Base-by-base conservation (phyloP, 1,140 invertebrate species). In the Gonatopus flavifemur region DNA sequence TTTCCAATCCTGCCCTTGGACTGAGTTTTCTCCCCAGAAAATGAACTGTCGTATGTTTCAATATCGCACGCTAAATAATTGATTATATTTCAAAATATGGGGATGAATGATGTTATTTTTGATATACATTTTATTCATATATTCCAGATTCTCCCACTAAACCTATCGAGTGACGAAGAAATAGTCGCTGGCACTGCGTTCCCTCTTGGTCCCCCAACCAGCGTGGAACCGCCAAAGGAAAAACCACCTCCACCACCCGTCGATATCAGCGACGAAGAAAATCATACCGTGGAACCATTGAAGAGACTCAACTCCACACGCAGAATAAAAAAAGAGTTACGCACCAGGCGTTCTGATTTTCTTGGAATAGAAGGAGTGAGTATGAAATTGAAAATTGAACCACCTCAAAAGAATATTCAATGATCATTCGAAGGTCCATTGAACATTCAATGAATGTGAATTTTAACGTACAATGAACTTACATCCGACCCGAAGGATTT, bases 171-270 rank as follows among this genome's bases (percentile, higher is more conserved):
- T 40, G 67, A 77, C 36, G 73, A 78, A 49, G 74, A 77, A 57
- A 68, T 78, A 45, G 60, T 76, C 1, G 59, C 62, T 0, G 67
- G 61, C 2, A 38, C 72, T 8, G 24, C 70, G 9, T 77, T 78
- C 57, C 74, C 77, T 35, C 48, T 82, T 55, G 69, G 82, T 44
- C 81, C 84, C 12, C 79, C 83, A 9, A 83, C 81, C 46, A 83
- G 78, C 40, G 64, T 88, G 55, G 86, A 90, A 68, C 90, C 90
- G 3, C 90, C 90, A 1, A 91, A 90, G 64, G 89, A 89, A 64
- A 92, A 91, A 71, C 90, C 90, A 35, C 90, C 90, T 12, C 90
- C 90, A n/a, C 89, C 89, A 15, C 89, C 90, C 0, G 79, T 82
- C 1, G 86, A 87, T 25, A 60, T 78, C 3, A 80, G 77, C 49